Evolutionary conservation across 2,113 vertebrate genomes (phyloP).

Genomic region (Ophthalmotilapia sp.): DNA sequence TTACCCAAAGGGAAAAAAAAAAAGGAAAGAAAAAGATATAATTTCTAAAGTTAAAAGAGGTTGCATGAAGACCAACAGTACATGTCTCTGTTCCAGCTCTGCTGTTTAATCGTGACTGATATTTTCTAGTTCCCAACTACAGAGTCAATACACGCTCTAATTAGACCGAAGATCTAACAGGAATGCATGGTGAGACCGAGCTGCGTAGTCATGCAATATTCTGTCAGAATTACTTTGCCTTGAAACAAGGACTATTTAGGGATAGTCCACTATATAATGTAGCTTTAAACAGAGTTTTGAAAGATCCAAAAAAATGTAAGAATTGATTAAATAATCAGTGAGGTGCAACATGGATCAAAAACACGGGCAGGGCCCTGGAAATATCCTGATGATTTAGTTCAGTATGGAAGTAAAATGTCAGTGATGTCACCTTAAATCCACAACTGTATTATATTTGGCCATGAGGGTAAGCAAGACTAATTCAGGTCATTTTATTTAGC

Average conservation of each 20-base stretch:
- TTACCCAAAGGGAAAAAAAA: background rate
- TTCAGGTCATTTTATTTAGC: constrained; percentile 19
- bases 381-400: background rate
- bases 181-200: background rate
- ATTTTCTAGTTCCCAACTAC: background rate
- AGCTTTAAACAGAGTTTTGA: background rate
- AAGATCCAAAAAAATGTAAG: background rate
- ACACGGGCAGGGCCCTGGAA: background rate
- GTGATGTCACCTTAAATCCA: background rate
- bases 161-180: constrained; percentile 11
- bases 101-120: background rate
- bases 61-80: background rate
- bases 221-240: constrained; percentile 16
- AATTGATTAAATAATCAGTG: background rate
- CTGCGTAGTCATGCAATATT: constrained; percentile 21
- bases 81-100: background rate
- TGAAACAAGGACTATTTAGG: constrained; percentile 4
- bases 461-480: constrained; percentile 11
- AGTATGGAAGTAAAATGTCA: background rate
- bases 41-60: background rate
- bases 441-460: background rate
- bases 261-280: background rate
- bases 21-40: background rate
- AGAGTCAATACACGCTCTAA: background rate
- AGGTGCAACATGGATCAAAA: background rate